phyloP scores from a whole-genome alignment of 2,797 vertebrate genomes.

The Schizopygopsis malacanthus region DNA sequence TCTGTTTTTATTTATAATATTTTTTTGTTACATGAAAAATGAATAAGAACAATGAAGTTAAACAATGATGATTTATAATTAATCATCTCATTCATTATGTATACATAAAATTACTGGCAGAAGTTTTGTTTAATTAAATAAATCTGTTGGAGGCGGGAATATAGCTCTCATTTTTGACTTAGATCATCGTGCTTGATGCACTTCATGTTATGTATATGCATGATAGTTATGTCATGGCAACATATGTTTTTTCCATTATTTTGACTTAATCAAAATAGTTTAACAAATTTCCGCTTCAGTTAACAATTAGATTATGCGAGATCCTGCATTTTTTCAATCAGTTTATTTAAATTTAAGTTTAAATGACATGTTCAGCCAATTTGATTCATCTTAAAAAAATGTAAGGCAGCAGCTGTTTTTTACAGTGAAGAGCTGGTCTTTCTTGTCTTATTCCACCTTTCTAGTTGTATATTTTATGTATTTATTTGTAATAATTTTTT shows the following conservation, averaged over 20 bases:
- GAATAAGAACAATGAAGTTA: not conserved
- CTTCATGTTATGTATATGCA: not conserved
- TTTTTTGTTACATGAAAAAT: not conserved
- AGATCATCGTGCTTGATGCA: not conserved
- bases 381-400: not conserved
- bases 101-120: not conserved
- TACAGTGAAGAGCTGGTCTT: not conserved
- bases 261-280: not conserved
- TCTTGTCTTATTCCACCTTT: not conserved
- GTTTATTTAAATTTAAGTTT: not conserved
- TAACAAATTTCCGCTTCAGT: not conserved
- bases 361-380: not conserved
- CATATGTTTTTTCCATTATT: too few relatives aligned
- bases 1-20: not conserved
- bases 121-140: not conserved
- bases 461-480: not conserved
- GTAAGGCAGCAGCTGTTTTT: too few relatives aligned
- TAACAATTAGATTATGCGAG: too few relatives aligned
- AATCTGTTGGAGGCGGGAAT: not conserved
- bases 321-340: not conserved
- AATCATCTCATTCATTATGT: not conserved
- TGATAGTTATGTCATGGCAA: too few relatives aligned
- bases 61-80: slow-evolving; percentile 11
- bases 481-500: not conserved
- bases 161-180: not conserved